Evolutionary conservation across 2,888 invertebrate species (phyloP).

Genomic region (Steinernema carpocapsae): DNA sequence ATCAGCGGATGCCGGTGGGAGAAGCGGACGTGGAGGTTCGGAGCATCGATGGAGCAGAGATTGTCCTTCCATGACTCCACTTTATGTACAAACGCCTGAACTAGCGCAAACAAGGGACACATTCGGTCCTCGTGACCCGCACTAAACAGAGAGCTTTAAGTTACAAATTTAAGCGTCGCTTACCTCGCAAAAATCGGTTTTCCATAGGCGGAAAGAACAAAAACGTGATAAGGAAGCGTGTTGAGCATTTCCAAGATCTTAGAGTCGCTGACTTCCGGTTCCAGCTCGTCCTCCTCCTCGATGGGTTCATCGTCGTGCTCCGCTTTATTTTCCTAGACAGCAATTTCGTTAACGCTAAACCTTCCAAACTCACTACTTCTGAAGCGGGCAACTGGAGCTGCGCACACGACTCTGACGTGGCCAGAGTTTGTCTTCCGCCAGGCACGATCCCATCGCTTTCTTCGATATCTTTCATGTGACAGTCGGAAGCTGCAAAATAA

Average conservation of each 20-base stretch:
- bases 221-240: constrained; percentile 57
- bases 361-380: neutral
- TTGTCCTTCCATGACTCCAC: constrained; percentile 74
- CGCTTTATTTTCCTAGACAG: neutral
- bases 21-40: constrained; percentile 87
- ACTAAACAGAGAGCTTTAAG: constrained; percentile 46
- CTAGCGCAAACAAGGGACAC: constrained; percentile 60
- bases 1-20: constrained; percentile 87
- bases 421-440: constrained; percentile 18
- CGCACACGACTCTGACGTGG: constrained; percentile 20
- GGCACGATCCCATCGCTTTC: constrained; percentile 23
- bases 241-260: constrained; percentile 48
- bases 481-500: neutral
- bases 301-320: constrained; percentile 36
- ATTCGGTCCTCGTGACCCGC: constrained; percentile 65
- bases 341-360: too few relatives aligned
- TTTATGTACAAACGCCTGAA: constrained; percentile 59
- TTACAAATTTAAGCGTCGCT: constrained; percentile 22
- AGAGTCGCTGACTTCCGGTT: constrained; percentile 40
- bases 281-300: constrained; percentile 36
- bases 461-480: constrained; percentile 9
- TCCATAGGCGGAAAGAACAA: constrained; percentile 64
- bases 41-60: constrained; percentile 84
- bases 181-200: constrained; percentile 65
- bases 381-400: constrained; percentile 8